Evolutionary conservation across 2,113 vertebrate species (phyloP), one percentile per base, ranked within the genome.

Genomic region (Nyctereutes procyonoides): DNA sequence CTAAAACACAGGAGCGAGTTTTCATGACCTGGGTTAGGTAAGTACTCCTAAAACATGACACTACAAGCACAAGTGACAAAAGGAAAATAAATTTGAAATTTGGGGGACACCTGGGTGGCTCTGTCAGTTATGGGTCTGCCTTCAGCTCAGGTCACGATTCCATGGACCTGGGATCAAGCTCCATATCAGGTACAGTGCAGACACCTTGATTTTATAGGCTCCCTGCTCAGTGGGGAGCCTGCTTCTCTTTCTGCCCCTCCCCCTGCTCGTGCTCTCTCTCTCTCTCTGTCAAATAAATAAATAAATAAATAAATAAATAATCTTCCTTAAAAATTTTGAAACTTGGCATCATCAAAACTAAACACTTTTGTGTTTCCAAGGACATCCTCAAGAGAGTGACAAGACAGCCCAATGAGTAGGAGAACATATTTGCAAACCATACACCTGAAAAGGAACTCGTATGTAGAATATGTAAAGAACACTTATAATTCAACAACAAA

Each of bases 41-140:
- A 20, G 15, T 17, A n/a, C 60, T 15, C 28, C 74, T 35, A 38
- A 55, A 32, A 35, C 15, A 55, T 1, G 2, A 55, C 0, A 0
- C 15, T 6, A 9, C 55, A 80, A 20, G 48, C 24, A 22, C 10
- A 63, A 3, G 3, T 28, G 48, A 13, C 58, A 20, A 53, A 79
- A 63, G 22, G 35, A 53, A 53, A 48, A 28, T 28, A 28, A 35
- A 56, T n/a, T 51, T 76, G 43, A 35, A 28, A n/a, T 12, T 28
- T 2, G 15, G 19, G 43, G 43, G 43, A 43, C 43, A 43, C 43
- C 43, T 43, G 43, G 43, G 43, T 43, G 43, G 43, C 43, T 43
- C 43, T 43, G 43, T 43, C 43, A 43, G 43, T 43, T 43, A 43
- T 43, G 43, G 43, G 43, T 43, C 43, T 43, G 43, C 43, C 43